Base-by-base conservation (phyloP, 2,888 invertebrate species). In the Dryococelus australis region DNA sequence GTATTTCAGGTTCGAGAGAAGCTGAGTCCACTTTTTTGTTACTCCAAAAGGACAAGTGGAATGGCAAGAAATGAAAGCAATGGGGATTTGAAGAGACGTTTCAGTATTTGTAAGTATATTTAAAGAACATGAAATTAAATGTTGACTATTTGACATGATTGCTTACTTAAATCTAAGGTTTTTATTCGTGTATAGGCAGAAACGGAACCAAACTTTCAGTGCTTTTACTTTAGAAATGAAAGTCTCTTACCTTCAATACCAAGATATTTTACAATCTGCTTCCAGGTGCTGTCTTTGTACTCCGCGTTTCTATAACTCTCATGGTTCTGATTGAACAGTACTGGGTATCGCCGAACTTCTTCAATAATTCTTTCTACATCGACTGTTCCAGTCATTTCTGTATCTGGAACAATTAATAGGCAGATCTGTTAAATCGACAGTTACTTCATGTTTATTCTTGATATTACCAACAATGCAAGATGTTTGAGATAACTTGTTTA, bases 1-100 rank as follows among this genome's bases (percentile, higher is more conserved):
- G 28, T 28, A 83, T 83, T 83, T 83, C 8, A 83, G 24, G 83
- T 27, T 83, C 43, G 28, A 83, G 83, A 83, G 43, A 83, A 28
- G 83, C 83, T 65, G 24, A 24, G 24, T 2, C 1, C 20, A 2
- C 26, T 80, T 28, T 2, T 83, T 83, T 83, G 83, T 28, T 83
- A 28, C 28, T 83, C 28, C 83, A 35, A 8, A 1, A 83, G 24
- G 83, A 12, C 83, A 35, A 24, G 8, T 83, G 43, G 83, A 35
- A 20, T 83, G 83, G 28, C 27, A 83, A 83, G 83, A 83, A 26
- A 83, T 27, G 24, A 43, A 12, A 83, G 83, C 83, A 83, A 20
- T 83, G 16, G 79, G 79, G 10, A 9, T 79, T 26, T 24, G n/a
- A 79, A 26, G 79, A 24, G 27, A 26, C 12, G 26, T n/a, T n/a